Base-by-base conservation (phyloP, 2,113 vertebrate genomes). In the Daubentonia madagascariensis region DNA sequence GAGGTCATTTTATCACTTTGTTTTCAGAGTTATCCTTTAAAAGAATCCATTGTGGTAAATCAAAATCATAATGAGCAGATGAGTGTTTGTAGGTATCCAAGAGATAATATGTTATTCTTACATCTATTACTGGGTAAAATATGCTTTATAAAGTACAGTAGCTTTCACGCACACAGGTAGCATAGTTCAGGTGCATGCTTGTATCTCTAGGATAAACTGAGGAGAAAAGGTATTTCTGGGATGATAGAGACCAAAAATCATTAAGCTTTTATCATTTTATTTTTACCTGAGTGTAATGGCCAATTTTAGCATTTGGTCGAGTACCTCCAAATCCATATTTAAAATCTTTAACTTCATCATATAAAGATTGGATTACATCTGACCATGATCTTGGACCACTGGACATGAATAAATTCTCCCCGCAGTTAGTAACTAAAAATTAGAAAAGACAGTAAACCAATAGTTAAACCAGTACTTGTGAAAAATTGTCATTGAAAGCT, bases 241-340 rank as follows among this genome's bases (percentile, higher is more conserved):
- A 40, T 50, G 1, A 37, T 8, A 54, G 52, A 63, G 32, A 40
- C 30, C 17, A 85, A 61, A 32, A 43, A 22, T 37, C 52, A 52
- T 40, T 22, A 91, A 50, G 23, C 20, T 72, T 85, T 70, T 35
- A 43, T 43, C 20, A n/a, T 72, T 86, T 37, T 54, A n/a, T 54
- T 91, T 91, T 83, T 97, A 96, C 86, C 97, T 96, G 93, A 7
- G 95, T 96, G 68, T 97, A 97, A 68, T 80, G 67, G 12, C 4
- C 10, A 23, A n/a, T 59, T 28, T 18, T 25, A 78, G n/a, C 43
- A 61, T 57, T 37, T 59, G 10, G 1, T n/a, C 3, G 28, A 43
- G 1, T 50, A 9, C 13, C 1, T 85, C 81, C 90, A 57, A 59
- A 14, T 52, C 95, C 93, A 12, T 84, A 88, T 61, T 37, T 32